These are phyloP conservation scores for Zaprionus africanus DNA, from an alignment of 1,140 invertebrate species.

Conservation along the genomic window DNA sequence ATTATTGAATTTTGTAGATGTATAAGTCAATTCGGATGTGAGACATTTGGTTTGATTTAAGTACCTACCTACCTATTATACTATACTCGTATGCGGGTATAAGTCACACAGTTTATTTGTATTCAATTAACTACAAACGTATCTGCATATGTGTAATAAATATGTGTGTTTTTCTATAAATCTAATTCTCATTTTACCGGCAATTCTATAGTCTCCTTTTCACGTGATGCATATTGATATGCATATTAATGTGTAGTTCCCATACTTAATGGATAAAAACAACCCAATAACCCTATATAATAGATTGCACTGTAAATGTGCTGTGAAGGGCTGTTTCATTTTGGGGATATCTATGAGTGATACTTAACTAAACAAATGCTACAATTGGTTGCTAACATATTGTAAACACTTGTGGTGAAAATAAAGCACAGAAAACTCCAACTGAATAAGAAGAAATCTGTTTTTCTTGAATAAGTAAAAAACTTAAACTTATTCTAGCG, in stretches of 20 bases:
- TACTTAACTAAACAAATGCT: neutral
- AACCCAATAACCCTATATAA: neutral
- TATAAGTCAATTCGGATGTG: too few relatives aligned
- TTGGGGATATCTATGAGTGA: neutral
- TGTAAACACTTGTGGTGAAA: neutral
- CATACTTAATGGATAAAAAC: neutral
- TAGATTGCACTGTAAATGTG: neutral
- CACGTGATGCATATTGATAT: neutral
- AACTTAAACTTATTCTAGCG: constrained; percentile 15
- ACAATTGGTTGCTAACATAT: neutral
- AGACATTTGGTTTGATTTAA: neutral
- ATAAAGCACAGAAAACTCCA: neutral
- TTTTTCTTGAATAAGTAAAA: constrained; percentile 1
- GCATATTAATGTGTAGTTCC: neutral
- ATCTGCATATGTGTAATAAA: neutral
- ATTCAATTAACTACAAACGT: neutral
- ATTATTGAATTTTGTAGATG: too few relatives aligned
- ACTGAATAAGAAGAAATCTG: constrained; percentile 23
- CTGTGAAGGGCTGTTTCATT: too few relatives aligned
- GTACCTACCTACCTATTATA: neutral
- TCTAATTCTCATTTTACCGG: constrained; percentile 2
- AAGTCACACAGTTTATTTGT: neutral
- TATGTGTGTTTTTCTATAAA: too few relatives aligned
- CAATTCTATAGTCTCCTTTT: neutral
- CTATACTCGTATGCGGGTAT: neutral